Evolutionary conservation across 2,888 invertebrate species (phyloP), one percentile per base, ranked within the genome.

Genomic region (Brachypalpus laphriformis): DNA sequence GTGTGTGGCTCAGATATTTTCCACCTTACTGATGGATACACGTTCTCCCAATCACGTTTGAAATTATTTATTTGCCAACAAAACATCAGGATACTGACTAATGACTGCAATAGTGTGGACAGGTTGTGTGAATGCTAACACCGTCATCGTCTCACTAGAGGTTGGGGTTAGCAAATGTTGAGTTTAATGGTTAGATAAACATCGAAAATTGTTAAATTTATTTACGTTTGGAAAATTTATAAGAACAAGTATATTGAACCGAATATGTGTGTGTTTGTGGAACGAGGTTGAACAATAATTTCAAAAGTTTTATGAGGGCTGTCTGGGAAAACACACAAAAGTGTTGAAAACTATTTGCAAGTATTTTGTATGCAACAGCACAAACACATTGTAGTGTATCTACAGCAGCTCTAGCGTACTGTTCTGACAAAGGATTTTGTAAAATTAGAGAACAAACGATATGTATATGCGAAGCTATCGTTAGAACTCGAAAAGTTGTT

Each of bases 21-120:
- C 14, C 22, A 49, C 25, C 34, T 16, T 22, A 31, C 34, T 49
- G 31, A 40, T 49, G 68, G 70, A 66, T 68, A 34, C 74, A 66
- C 63, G 51, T 65, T 78, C 59, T 54, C 14, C 42, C 59, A 72
- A 78, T 78, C 72, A 72, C 66, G 77, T 82, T 82, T 54, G 42
- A 56, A 74, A 72, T 83, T 78, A 78, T 78, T 78, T 83, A 74
- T 83, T 78, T 78, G 72, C 72, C 47, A 65, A 63, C 56, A 54
- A 45, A 54, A 66, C 59, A 68, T 18, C 28, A 74, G 56, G 49
- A 68, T 74, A 25, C 54, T 66, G 68, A 47, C 45, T 54, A 68
- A 72, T 78, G 82, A 61, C 54, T 31, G 31, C 18, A 63, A 57
- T 14, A 57, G 20, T 72, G 31, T 49, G 9, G 14, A 40, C 31